Conservation (phyloP, 2,888 invertebrate species). For the Strigamia maritima region DNA sequence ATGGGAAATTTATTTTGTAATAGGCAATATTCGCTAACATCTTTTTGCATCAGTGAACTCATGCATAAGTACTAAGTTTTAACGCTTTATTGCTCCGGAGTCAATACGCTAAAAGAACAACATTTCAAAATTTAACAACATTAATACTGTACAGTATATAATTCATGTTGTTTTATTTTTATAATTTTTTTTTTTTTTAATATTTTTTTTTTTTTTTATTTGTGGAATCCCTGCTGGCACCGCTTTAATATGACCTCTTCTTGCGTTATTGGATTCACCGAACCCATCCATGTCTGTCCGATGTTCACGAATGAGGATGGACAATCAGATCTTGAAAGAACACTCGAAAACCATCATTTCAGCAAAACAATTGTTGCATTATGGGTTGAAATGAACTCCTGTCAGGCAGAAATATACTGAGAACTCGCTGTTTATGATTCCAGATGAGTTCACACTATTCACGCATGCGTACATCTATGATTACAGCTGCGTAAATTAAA, state of each 20-base stretch:
- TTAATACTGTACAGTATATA: neutral
- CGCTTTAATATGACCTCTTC: neutral
- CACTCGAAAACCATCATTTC: neutral
- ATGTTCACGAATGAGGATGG: neutral
- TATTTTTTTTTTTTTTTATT: neutral
- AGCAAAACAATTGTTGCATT: no score
- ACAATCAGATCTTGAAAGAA: neutral
- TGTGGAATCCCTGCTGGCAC: neutral
- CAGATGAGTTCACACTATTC: no score
- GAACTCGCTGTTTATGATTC: no score
- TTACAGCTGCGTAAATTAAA: no score
- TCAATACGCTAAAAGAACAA: no score
- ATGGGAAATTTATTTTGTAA: constrained; percentile 22
- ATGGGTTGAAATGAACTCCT: no score
- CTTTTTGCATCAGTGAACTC: constrained; percentile 13
- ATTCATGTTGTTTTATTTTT: neutral
- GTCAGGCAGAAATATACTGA: no score
- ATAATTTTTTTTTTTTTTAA: neutral
- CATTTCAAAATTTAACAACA: no score
- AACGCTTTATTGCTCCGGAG: no score
- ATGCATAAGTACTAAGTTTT: neutral
- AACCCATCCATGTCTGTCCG: neutral
- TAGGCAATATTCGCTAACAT: constrained; percentile 25
- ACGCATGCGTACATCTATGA: no score
- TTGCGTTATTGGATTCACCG: neutral